These are phyloP conservation scores for Patella caerulea DNA, from an alignment of 2,888 invertebrate species.

Conservation along the genomic window DNA sequence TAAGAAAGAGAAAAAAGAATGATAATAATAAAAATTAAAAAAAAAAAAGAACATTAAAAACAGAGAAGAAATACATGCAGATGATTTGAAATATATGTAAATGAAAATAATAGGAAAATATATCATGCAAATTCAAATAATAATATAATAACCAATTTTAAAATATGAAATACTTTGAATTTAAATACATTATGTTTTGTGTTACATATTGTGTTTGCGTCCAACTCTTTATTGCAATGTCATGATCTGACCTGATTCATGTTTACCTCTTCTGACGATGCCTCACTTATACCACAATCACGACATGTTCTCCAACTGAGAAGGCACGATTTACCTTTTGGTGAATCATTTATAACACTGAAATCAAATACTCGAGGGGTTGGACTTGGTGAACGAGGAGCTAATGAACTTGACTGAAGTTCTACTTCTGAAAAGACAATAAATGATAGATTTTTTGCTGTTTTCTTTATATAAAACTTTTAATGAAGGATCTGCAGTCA, in stretches of 20 bases:
- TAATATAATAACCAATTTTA: background rate
- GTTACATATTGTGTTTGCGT: background rate
- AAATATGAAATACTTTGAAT: no score
- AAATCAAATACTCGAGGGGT: constrained; percentile 61
- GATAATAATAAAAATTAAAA: no score
- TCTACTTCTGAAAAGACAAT: constrained; percentile 38
- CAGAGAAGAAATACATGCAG: no score
- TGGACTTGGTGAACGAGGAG: constrained; percentile 46
- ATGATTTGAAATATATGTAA: no score
- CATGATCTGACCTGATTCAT: background rate
- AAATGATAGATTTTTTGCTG: no score
- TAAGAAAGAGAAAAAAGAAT: no score
- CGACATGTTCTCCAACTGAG: constrained; percentile 66
- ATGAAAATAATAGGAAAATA: background rate
- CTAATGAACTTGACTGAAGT: constrained; percentile 51
- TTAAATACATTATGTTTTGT: no score
- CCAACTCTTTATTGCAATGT: background rate
- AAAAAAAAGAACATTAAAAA: no score
- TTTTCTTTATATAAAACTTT: no score
- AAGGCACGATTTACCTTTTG: constrained; percentile 61
- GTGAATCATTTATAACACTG: constrained; percentile 54
- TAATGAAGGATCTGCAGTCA: no score
- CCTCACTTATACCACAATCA: constrained; percentile 63
- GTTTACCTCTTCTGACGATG: constrained; percentile 62
- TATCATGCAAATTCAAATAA: background rate